Percentiles rank a stretch among this genome's conserved stretches.
These are phyloP conservation scores for Aromia moschata DNA, from an alignment of 2,888 invertebrate species.

Conservation along the genomic window DNA sequence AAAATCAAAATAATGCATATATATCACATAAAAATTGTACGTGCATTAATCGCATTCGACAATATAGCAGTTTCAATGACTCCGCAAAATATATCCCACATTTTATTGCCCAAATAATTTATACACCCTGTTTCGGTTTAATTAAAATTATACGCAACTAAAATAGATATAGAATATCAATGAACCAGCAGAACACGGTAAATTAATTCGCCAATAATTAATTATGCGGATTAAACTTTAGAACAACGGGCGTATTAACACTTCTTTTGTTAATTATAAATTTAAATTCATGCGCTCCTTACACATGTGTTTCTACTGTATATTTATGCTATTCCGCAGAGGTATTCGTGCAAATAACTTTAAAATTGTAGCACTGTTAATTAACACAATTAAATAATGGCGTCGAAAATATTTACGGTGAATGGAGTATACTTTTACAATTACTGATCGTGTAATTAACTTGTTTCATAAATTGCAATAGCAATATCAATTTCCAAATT, in stretches of 20 bases:
- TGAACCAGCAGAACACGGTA: neutral
- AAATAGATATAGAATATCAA: neutral
- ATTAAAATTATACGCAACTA: neutral
- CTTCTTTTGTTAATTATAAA: neutral
- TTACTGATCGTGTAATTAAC: no score
- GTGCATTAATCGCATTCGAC: neutral
- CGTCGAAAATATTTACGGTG: no score
- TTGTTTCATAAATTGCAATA: no score
- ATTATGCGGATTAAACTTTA: neutral
- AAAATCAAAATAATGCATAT: neutral
- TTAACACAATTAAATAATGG: no score
- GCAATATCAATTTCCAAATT: no score
- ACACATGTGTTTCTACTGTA: no score
- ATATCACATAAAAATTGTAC: neutral
- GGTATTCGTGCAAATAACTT: no score
- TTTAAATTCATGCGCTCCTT: no score
- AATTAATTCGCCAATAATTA: neutral
- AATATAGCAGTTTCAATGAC: neutral
- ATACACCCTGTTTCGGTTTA: neutral
- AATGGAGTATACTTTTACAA: no score
- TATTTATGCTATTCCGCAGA: no score
- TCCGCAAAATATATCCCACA: neutral
- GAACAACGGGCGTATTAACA: neutral
- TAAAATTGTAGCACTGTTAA: no score
- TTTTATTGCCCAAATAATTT: neutral